A percentile compares a stretch with the other conserved stretches of the same genome.
Conservation (phyloP, 2,888 invertebrate species). For the Dasysyrphus tricinctus region DNA sequence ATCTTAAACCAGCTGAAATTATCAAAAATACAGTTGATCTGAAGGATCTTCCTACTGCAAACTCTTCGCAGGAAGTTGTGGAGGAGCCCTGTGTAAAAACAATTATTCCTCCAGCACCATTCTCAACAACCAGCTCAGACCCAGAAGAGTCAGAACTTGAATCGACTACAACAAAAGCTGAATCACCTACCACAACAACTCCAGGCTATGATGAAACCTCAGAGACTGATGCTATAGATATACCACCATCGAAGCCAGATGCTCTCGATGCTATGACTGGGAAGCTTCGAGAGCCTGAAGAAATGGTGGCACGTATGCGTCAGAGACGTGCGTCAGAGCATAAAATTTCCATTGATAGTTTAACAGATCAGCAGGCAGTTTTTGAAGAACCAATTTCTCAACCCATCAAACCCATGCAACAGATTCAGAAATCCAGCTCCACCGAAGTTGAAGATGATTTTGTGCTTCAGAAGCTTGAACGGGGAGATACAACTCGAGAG, state of each 20-base stretch:
- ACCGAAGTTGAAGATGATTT: constrained; percentile 78
- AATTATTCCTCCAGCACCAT: constrained; percentile 58
- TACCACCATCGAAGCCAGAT: constrained; percentile 76
- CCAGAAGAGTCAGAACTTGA: constrained; percentile 68
- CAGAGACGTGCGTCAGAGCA: constrained; percentile 77
- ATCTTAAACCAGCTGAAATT: neutral
- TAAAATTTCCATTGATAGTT: constrained; percentile 45
- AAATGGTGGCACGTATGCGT: constrained; percentile 79
- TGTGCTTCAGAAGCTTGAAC: constrained; percentile 78
- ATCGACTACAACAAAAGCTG: constrained; percentile 68
- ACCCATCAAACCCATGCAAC: constrained; percentile 77
- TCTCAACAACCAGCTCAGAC: constrained; percentile 42
- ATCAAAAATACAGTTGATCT: neutral
- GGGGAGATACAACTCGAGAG: constrained; percentile 78
- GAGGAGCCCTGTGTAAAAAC: constrained; percentile 77
- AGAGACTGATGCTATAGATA: constrained; percentile 75
- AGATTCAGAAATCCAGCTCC: constrained; percentile 76
- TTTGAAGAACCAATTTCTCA: constrained; percentile 77
- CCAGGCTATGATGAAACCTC: constrained; percentile 67
- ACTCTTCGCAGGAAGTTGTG: constrained; percentile 68
- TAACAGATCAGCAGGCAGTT: constrained; percentile 51
- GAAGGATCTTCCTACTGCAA: constrained; percentile 42
- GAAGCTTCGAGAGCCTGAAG: constrained; percentile 79
- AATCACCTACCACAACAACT: constrained; percentile 60
- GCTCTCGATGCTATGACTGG: constrained; percentile 77